Evolutionary conservation across 2,797 vertebrate genomes (phyloP).

Genomic region (Toxotes lorentzi): DNA sequence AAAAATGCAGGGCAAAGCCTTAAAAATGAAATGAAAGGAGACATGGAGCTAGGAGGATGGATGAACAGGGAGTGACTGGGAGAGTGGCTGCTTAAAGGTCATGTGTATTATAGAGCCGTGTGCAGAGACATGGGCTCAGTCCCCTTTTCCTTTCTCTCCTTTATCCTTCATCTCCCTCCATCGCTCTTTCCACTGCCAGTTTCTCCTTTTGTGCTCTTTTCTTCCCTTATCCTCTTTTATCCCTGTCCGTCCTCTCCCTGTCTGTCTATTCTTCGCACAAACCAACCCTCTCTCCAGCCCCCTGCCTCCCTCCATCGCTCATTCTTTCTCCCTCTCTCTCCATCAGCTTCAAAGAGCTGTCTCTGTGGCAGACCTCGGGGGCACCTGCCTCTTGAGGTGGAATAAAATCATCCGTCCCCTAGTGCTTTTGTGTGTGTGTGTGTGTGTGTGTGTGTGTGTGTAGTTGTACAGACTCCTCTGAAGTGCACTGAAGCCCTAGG

Average conservation of each 20-base stretch:
- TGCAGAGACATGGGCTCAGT: slow-evolving; percentile 43
- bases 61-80: slow-evolving; percentile 37
- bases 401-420: slow-evolving; percentile 67
- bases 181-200: slow-evolving; percentile 33
- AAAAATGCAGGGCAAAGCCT: slow-evolving; percentile 3
- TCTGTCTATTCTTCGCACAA: slow-evolving; percentile 37
- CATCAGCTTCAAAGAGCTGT: slow-evolving; percentile 81
- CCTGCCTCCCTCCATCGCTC: slow-evolving; percentile 27
- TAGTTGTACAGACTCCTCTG: slow-evolving; percentile 41
- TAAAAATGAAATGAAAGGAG: slow-evolving; percentile 12
- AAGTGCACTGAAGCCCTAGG: slow-evolving; percentile 44
- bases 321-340: slow-evolving; percentile 51
- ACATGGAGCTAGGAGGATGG: slow-evolving; percentile 32
- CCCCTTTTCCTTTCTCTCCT: slow-evolving; percentile 30
- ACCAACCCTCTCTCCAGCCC: slow-evolving; percentile 15
- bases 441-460: slow-evolving; percentile 39
- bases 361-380: slow-evolving; percentile 73
- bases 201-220: slow-evolving; percentile 47
- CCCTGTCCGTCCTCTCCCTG: slow-evolving; percentile 22
- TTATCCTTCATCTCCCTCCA: slow-evolving; percentile 42
- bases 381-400: slow-evolving; percentile 79
- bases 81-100: slow-evolving; percentile 65
- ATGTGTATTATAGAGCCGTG: slow-evolving; percentile 37
- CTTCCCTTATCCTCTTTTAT: slow-evolving; percentile 37
- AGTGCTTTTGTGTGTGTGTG: slow-evolving; percentile 46